A percentile compares a stretch with the other conserved stretches of the same genome.
Conservation (phyloP, 2,797 vertebrate genomes). For the Coregonus ussuriensis region DNA sequence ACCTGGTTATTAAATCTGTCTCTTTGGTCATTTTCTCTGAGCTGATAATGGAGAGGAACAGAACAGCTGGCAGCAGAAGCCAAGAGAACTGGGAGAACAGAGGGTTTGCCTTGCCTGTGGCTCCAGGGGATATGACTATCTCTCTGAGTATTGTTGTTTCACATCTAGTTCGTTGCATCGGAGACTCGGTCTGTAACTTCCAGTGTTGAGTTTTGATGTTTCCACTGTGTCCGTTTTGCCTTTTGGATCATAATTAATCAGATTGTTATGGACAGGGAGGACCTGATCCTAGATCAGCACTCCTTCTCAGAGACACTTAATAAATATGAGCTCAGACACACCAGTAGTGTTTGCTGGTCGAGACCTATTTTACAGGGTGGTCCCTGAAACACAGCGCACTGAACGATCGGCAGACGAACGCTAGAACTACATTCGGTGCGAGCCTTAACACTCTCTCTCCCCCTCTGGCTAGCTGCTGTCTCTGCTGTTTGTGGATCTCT, state of each 20-base stretch:
- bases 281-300: conserved; percentile 7
- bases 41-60: conserved; percentile 42
- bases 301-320: neutral
- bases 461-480: conserved; percentile 84
- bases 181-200: conserved; percentile 4
- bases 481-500: conserved; percentile 97
- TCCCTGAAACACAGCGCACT: too few species aligned
- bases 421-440: too few species aligned
- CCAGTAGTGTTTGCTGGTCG: too few species aligned
- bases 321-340: neutral
- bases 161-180: neutral
- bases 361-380: too few species aligned
- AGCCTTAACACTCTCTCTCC: neutral
- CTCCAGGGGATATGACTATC: conserved; percentile 19
- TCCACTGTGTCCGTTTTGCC: too few species aligned
- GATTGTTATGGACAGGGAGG: neutral
- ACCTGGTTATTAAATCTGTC: conserved; percentile 76
- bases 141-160: conserved; percentile 1
- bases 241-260: too few species aligned
- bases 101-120: conserved; percentile 23
- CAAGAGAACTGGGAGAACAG: conserved; percentile 28
- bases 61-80: conserved; percentile 29
- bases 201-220: conserved; percentile 37
- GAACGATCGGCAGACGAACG: too few species aligned
- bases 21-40: conserved; percentile 27